A percentile compares a stretch with the other conserved stretches of the same genome.
phyloP scores from a whole-genome alignment of 2,888 invertebrate genomes.

The Gasteruption jaculator region DNA sequence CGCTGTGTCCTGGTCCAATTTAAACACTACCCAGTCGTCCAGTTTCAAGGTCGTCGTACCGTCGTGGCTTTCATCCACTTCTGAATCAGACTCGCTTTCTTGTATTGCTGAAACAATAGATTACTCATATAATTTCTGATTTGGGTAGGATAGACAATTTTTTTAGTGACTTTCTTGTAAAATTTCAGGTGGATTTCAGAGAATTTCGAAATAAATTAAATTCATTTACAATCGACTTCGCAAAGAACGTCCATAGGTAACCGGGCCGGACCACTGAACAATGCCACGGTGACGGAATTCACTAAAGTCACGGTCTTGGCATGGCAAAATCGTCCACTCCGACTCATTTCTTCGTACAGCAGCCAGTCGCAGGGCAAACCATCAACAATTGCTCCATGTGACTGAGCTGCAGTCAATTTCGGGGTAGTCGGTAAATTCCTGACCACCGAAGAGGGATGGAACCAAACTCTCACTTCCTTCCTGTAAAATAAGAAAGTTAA shows the following conservation, averaged over 20 bases:
- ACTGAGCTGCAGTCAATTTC: slow-evolving; percentile 39
- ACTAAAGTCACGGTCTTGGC: slow-evolving; percentile 78
- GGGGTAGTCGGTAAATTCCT: slow-evolving; percentile 46
- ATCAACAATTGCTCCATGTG: slow-evolving; percentile 48
- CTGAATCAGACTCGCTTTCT: slow-evolving; percentile 54
- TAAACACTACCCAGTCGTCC: slow-evolving; percentile 73
- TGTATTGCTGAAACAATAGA: slow-evolving; percentile 36
- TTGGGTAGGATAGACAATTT: slow-evolving; percentile 1
- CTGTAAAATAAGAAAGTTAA: slow-evolving; percentile 45
- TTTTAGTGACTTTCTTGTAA: neutral
- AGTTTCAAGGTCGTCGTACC: slow-evolving; percentile 58
- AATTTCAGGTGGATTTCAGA: no score
- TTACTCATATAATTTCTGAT: neutral
- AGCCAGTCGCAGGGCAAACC: slow-evolving; percentile 76
- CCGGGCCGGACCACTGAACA: slow-evolving; percentile 71
- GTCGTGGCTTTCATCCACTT: slow-evolving; percentile 54
- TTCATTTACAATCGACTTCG: slow-evolving; percentile 46
- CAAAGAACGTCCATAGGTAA: slow-evolving; percentile 55
- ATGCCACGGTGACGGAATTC: slow-evolving; percentile 73
- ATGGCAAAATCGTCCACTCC: slow-evolving; percentile 65
- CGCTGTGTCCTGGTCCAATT: slow-evolving; percentile 64
- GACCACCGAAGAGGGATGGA: slow-evolving; percentile 63
- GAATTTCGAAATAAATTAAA: neutral
- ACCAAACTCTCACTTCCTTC: slow-evolving; percentile 58
- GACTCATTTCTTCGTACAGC: slow-evolving; percentile 80